Evolutionary conservation across 2,797 vertebrate genomes (phyloP).

Genomic region (Trematomus bernacchii): DNA sequence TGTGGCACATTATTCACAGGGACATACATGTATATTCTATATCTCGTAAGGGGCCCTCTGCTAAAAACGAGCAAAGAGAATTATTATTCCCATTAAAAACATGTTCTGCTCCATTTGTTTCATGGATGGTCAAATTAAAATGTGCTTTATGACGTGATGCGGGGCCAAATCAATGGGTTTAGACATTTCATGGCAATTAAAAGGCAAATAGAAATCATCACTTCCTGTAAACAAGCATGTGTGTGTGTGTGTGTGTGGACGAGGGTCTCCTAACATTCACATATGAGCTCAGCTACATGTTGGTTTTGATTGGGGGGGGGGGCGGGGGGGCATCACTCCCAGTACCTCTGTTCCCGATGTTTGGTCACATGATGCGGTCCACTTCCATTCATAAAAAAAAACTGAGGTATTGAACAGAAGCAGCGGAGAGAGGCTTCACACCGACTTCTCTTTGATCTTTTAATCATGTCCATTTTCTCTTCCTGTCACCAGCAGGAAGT

Average conservation of each 20-base stretch:
- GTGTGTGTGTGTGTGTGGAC: neutral
- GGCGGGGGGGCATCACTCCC: neutral
- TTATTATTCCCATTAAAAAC: neutral
- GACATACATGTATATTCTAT: too few relatives aligned
- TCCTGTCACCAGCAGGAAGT: conserved; percentile 40
- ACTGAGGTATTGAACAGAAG: conserved; percentile 48
- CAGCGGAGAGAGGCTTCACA: conserved; percentile 4
- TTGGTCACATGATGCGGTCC: neutral
- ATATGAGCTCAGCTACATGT: conserved; percentile 5
- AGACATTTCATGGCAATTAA: conserved; percentile 4
- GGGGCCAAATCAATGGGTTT: neutral
- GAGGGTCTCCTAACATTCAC: neutral
- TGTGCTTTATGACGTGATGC: too few relatives aligned
- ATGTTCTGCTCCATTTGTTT: neutral
- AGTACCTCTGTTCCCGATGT: conserved; percentile 1
- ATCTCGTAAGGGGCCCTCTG: too few relatives aligned
- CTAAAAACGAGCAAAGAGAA: too few relatives aligned
- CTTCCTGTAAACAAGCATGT: too few relatives aligned
- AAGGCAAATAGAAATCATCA: neutral
- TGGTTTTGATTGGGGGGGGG: too few relatives aligned
- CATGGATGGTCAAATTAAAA: neutral
- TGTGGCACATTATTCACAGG: too few relatives aligned
- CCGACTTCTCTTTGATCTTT: conserved; percentile 27
- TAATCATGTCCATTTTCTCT: conserved; percentile 23
- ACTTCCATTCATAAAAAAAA: conserved; percentile 24